A percentile compares a stretch with the other conserved stretches of the same genome.
phyloP scores from a whole-genome alignment of 1,140 invertebrate genomes.

The Neoseiulus cucumeris region DNA sequence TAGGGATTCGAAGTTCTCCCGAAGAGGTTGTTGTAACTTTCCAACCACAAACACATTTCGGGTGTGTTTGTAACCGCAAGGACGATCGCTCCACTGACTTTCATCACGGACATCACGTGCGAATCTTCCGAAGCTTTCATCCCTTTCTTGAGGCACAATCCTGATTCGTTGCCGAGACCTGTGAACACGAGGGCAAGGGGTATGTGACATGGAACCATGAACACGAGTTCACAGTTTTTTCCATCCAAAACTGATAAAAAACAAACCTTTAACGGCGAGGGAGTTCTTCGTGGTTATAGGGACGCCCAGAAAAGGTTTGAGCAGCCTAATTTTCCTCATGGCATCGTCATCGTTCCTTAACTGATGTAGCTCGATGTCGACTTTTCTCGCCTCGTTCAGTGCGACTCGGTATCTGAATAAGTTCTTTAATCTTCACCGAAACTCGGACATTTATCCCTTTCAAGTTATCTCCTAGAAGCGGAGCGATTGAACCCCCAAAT shows the following conservation, averaged over 20 bases:
- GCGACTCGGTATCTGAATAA: background rate
- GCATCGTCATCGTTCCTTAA: background rate
- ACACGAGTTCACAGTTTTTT: too few species aligned
- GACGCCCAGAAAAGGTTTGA: background rate
- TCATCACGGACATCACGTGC: constrained; percentile 37
- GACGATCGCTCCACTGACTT: constrained; percentile 51
- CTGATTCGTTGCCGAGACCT: constrained; percentile 1
- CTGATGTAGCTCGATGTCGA: background rate
- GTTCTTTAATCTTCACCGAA: too few species aligned
- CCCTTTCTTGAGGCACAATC: constrained; percentile 27
- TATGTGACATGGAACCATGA: too few species aligned
- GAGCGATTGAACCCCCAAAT: too few species aligned
- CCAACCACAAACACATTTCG: constrained; percentile 63
- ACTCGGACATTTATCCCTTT: too few species aligned
- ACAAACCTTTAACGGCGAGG: background rate
- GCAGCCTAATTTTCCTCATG: background rate
- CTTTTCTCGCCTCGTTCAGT: background rate
- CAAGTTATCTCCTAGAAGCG: too few species aligned
- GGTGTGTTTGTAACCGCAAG: constrained; percentile 59
- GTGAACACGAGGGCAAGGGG: too few species aligned
- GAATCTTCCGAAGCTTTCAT: constrained; percentile 41
- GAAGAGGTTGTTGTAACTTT: constrained; percentile 64
- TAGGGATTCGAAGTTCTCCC: constrained; percentile 74
- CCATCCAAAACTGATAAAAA: too few species aligned
- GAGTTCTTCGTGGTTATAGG: constrained; percentile 3